These are phyloP conservation scores for Drosophila demipolita DNA, from an alignment of 2,888 invertebrate species.

Conservation along the genomic window DNA sequence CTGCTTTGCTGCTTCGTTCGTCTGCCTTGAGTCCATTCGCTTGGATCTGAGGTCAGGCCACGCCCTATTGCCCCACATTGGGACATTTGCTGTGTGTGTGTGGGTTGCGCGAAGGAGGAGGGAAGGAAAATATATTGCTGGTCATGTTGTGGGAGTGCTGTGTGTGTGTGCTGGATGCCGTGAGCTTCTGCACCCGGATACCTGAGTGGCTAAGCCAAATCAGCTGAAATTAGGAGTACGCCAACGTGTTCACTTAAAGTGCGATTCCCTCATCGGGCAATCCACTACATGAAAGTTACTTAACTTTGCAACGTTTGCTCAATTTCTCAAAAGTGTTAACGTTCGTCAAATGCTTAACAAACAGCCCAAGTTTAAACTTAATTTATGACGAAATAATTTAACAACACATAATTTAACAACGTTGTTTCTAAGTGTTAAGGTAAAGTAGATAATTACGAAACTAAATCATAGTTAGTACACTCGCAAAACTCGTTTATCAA, in stretches of 20 bases:
- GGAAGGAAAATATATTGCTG: neutral
- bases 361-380: neutral
- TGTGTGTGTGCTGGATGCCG: neutral
- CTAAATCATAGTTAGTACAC: neutral
- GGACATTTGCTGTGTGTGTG: slow-evolving; percentile 4
- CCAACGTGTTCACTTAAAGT: slow-evolving; percentile 32
- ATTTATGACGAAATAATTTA: too few relatives aligned
- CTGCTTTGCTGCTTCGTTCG: slow-evolving; percentile 14
- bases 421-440: too few relatives aligned
- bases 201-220: slow-evolving; percentile 25
- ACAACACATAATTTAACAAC: too few relatives aligned
- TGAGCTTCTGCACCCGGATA: slow-evolving; percentile 2
- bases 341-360: neutral
- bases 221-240: slow-evolving; percentile 45
- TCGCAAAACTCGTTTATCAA: neutral
- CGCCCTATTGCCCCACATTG: slow-evolving; percentile 58
- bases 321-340: neutral
- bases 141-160: slow-evolving; percentile 2
- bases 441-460: neutral
- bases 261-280: slow-evolving; percentile 13
- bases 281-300: slow-evolving; percentile 4
- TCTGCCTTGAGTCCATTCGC: slow-evolving; percentile 9
- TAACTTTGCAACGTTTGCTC: neutral
- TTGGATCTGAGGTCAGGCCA: slow-evolving; percentile 47
- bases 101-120: neutral